These are phyloP conservation scores for Malurus cyaneus DNA, from an alignment of 2,113 vertebrate species.

Conservation along the genomic window DNA sequence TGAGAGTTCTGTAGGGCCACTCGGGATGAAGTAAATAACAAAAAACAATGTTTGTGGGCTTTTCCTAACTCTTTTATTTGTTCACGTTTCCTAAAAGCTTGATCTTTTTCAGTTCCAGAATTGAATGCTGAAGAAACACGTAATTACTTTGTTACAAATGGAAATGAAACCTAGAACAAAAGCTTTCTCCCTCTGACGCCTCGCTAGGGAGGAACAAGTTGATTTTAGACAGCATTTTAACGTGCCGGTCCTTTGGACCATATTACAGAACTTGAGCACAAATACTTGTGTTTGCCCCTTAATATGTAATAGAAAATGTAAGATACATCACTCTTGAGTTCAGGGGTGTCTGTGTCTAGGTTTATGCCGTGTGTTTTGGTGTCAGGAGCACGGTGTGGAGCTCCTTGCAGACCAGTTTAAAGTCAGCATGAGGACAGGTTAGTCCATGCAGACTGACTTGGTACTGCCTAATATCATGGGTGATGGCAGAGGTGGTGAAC, in stretches of 20 bases:
- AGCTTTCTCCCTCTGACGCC: background rate
- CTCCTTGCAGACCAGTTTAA: background rate
- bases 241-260: background rate
- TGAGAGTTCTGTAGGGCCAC: background rate
- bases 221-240: background rate
- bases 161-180: background rate
- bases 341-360: background rate
- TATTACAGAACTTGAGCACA: background rate
- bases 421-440: background rate
- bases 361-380: fast-evolving
- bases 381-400: background rate
- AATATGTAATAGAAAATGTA: background rate
- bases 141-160: background rate
- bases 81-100: background rate
- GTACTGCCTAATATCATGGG: background rate
- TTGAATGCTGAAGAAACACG: background rate
- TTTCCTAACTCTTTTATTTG: background rate
- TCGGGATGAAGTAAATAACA: background rate
- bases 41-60: background rate
- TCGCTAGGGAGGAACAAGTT: background rate
- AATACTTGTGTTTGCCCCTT: background rate
- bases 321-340: background rate
- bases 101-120: background rate
- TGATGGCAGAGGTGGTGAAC: background rate
- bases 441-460: background rate